Conservation (phyloP, 2,113 vertebrate genomes). For the Eclectus roratus region DNA sequence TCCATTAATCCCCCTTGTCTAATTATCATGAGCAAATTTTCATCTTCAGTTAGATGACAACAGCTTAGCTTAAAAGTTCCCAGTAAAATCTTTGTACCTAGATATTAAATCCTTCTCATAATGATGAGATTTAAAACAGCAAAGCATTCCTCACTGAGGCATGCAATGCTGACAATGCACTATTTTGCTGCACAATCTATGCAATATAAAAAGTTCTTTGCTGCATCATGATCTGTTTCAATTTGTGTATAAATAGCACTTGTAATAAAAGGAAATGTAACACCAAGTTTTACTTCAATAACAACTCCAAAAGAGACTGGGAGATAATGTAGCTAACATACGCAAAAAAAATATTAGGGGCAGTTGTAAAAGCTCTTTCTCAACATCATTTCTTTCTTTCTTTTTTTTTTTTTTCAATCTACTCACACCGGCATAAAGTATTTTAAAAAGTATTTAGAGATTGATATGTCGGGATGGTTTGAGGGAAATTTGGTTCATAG, state of each 20-base stretch:
- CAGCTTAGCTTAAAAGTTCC: background rate
- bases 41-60: constrained; percentile 30
- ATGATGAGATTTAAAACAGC: background rate
- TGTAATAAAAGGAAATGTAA: constrained; percentile 20
- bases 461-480: background rate
- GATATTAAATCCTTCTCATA: background rate
- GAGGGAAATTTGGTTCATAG: background rate
- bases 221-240: constrained; percentile 9
- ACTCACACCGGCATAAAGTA: background rate
- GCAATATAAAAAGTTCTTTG: constrained; percentile 32
- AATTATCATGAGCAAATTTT: constrained; percentile 40
- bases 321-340: background rate
- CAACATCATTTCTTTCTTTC: background rate
- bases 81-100: background rate
- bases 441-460: background rate
- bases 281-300: background rate
- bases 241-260: background rate
- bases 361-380: background rate
- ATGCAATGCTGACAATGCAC: constrained; percentile 16
- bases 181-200: constrained; percentile 13
- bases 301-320: background rate
- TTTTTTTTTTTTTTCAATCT: background rate
- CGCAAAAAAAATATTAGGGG: background rate
- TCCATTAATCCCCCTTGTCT: constrained; percentile 9
- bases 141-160: background rate